phyloP scores from a whole-genome alignment of 2,888 invertebrate genomes.

The Melipona beecheii region DNA sequence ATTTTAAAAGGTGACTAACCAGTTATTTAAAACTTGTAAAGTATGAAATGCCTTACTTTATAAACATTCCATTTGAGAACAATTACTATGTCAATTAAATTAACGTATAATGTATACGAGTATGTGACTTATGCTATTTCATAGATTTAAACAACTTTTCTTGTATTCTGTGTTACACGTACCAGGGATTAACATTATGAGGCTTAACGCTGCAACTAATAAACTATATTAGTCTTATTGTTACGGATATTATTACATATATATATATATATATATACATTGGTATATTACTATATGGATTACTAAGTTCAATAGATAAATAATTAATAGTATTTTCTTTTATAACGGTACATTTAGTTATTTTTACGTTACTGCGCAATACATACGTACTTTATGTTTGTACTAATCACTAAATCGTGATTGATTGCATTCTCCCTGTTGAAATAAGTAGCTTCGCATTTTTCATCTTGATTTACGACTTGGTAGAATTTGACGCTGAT shows the following conservation, averaged over 20 bases:
- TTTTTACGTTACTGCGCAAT: background rate
- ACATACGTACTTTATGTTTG: background rate
- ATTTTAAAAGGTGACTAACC: slow-evolving; percentile 36
- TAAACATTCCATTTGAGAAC: slow-evolving; percentile 60
- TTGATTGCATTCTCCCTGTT: slow-evolving; percentile 13
- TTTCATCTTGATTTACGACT: background rate
- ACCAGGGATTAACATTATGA: background rate
- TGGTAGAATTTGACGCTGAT: background rate
- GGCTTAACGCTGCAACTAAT: background rate
- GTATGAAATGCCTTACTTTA: slow-evolving; percentile 44
- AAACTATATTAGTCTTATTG: slow-evolving; percentile 11
- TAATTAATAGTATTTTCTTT: slow-evolving; percentile 17
- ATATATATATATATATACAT: background rate
- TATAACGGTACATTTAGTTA: slow-evolving; percentile 4
- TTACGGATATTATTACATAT: slow-evolving; percentile 4
- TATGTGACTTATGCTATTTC: slow-evolving; percentile 34
- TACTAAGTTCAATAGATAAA: slow-evolving; percentile 3
- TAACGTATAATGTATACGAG: slow-evolving; percentile 36
- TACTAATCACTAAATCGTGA: background rate
- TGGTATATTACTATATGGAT: slow-evolving; percentile 17
- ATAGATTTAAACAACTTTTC: slow-evolving; percentile 30
- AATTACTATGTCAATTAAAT: slow-evolving; percentile 62
- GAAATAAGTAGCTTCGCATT: slow-evolving; percentile 8
- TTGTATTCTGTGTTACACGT: slow-evolving; percentile 26
- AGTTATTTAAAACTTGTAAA: slow-evolving; percentile 47